Conservation (phyloP, 1,140 invertebrate species). For the Halesus radiatus region DNA sequence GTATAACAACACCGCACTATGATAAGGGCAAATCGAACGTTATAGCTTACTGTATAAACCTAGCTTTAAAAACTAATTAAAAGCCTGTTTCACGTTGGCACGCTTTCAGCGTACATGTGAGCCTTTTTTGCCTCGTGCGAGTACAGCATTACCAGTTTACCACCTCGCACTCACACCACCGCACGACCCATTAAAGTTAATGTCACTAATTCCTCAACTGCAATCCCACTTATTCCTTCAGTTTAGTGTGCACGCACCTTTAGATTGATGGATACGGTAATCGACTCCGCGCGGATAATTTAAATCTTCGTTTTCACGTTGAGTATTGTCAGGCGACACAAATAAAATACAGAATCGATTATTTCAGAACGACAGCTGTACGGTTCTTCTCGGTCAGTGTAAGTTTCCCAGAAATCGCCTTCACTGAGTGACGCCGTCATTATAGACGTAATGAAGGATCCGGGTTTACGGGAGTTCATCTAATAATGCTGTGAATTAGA, state of each 20-base stretch:
- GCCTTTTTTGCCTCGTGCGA: too few species aligned
- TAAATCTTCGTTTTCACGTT: conserved; percentile 47
- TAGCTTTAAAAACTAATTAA: too few species aligned
- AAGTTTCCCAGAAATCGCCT: not conserved
- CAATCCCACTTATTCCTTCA: not conserved
- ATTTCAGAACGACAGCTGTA: conserved; percentile 35
- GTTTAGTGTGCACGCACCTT: not conserved
- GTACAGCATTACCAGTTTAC: too few species aligned
- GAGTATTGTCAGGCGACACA: conserved; percentile 41
- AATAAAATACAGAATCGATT: conserved; percentile 46
- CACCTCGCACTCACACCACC: too few species aligned
- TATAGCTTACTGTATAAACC: too few species aligned
- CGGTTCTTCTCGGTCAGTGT: conserved; percentile 15
- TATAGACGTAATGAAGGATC: not conserved
- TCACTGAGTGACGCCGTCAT: not conserved
- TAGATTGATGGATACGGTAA: conserved; percentile 37
- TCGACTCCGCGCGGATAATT: conserved; percentile 44
- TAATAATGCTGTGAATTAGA: not conserved
- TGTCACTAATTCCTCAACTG: not conserved
- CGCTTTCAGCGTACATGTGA: too few species aligned
- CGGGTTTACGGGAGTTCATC: conserved; percentile 24
- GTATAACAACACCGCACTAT: too few species aligned
- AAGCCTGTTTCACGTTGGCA: too few species aligned
- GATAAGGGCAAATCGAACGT: too few species aligned
- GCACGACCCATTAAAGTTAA: not conserved